Base-by-base conservation (phyloP, 2,113 vertebrate genomes). In the Pedionomus torquatus region DNA sequence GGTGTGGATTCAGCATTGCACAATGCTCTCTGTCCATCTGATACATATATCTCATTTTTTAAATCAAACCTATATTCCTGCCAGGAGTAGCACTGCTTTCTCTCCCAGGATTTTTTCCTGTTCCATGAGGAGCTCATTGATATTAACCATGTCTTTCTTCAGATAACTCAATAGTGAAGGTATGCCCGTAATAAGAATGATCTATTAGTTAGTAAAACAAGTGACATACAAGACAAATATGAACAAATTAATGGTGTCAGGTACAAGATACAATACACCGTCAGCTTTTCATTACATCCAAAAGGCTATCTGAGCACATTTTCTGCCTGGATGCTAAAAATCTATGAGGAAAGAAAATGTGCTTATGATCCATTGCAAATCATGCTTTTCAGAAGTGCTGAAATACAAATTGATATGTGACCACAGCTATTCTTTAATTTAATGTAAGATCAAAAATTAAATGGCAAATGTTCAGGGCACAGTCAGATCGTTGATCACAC, bases 281-380 rank as follows among this genome's bases (percentile, higher is more conserved):
- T 79, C 82, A 92, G 58, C 8, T 96, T 97, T 97, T 93, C 58
- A 75, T 85, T 95, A 43, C 19, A 81, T 77, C 16, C 41, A 66
- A 66, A 91, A 74, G 54, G 58, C 74, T 71, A 74, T 80, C 33
- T 70, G 94, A 88, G 37, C 37, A 68, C 11, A 88, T 94, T 88
- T 95, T 93, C 55, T 95, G 64, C 78, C 82, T 95, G 75, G 33
- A 54, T 94, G 91, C 64, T 71, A 95, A 96, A 95, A 96, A 86
- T 79, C 95, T 90, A 83, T 87, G 57, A 91, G 33, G 61, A 87
- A 84, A 83, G 66, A 90, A 96, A 96, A 83, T 69, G 52, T 82
- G 35, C 52, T 93, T 91, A 63, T 84, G 70, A 90, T 91, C 46
- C 64, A 75, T 90, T 86, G 48, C 41, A 92, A 94, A 93, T 65